phyloP scores from a whole-genome alignment of 2,113 vertebrate genomes.

The Bujurquina vittata region DNA sequence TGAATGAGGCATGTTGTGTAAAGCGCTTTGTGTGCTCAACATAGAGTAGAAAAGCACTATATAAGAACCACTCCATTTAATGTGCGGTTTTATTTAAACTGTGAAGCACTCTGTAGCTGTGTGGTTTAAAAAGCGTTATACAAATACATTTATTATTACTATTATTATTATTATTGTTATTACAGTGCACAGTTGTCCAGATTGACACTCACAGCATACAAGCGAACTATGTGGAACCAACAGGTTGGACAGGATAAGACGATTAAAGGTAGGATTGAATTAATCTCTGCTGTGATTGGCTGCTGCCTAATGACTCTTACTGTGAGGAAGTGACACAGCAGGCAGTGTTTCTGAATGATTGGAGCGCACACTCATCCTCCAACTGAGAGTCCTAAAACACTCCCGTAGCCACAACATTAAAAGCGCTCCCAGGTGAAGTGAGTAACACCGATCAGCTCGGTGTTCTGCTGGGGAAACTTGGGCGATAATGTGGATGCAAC shows the following conservation, averaged over 20 bases:
- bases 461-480: background rate
- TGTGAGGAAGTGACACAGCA: background rate
- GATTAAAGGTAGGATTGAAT: constrained; percentile 61
- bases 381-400: background rate
- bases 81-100: too few species aligned
- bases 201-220: background rate
- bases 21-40: too few species aligned
- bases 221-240: background rate
- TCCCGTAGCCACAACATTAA: background rate
- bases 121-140: background rate
- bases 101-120: too few species aligned
- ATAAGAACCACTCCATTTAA: too few species aligned
- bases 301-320: constrained; percentile 10
- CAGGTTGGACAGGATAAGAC: constrained; percentile 29
- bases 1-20: too few species aligned
- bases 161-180: too few species aligned
- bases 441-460: background rate
- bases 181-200: background rate
- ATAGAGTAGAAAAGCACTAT: too few species aligned
- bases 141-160: background rate
- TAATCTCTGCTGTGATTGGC: constrained; percentile 65
- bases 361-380: background rate
- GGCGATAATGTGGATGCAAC: background rate
- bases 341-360: fast-evolving
- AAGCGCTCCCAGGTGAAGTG: too few species aligned